These are phyloP conservation scores for Glandiceps talaboti DNA, from an alignment of 53 echinoderm and acorn worm genomes.

Conservation along the genomic window DNA sequence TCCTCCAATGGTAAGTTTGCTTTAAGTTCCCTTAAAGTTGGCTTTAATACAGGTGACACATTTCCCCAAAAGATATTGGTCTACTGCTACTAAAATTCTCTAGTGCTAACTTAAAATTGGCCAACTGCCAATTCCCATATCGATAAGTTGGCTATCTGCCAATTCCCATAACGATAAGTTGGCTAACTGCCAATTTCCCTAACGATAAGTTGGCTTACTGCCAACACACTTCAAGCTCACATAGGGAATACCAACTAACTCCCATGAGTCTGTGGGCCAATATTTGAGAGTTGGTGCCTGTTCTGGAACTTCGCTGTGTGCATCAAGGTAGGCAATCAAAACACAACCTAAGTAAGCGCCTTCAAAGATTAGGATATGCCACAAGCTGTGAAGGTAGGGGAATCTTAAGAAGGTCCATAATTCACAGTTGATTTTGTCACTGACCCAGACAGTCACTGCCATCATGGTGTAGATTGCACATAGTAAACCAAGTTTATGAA, in stretches of 20 bases:
- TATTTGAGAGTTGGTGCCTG: conserved; percentile 82
- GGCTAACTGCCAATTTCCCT: too few relatives aligned
- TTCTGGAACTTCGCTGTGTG: conserved; percentile 91
- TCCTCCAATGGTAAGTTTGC: too few relatives aligned
- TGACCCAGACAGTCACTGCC: conserved; percentile 68
- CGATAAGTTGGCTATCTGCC: too few relatives aligned
- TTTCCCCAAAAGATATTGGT: too few relatives aligned
- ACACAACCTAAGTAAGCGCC: conserved; percentile 75
- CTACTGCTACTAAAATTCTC: too few relatives aligned
- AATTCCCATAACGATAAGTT: too few relatives aligned
- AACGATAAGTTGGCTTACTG: conserved; percentile 44
- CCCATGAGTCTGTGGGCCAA: conserved; percentile 84
- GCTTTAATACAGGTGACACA: too few relatives aligned
- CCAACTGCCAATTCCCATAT: too few relatives aligned
- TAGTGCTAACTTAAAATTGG: too few relatives aligned
- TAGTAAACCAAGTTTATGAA: conserved; percentile 42
- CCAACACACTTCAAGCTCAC: conserved; percentile 60
- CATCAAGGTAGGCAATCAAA: conserved; percentile 93
- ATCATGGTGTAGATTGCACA: conserved; percentile 48
- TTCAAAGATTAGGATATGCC: conserved; percentile 89
- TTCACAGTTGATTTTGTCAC: conserved; percentile 64
- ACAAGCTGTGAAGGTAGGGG: conserved; percentile 96
- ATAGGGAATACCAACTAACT: conserved; percentile 78
- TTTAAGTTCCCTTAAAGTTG: too few relatives aligned
- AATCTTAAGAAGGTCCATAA: conserved; percentile 71